Conservation (phyloP, 2,888 invertebrate genomes). For the Elmis aenea region DNA sequence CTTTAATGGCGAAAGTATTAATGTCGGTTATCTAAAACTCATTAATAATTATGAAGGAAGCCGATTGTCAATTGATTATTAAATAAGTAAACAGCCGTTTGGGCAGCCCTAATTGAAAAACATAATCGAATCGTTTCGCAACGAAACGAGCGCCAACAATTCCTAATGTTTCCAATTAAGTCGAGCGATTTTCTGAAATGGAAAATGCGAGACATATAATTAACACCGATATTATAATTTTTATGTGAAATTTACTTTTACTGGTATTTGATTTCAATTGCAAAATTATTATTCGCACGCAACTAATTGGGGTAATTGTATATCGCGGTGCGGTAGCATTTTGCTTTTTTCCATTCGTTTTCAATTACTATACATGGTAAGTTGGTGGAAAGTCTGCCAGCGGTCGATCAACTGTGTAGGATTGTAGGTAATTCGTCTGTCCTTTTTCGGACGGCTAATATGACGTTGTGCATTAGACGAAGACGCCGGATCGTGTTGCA, state of each 20-base stretch:
- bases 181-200: too few relatives aligned
- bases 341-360: not conserved
- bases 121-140: too few relatives aligned
- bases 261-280: conserved; percentile 7
- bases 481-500: conserved; percentile 3
- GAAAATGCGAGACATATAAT: conserved; percentile 7
- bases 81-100: too few relatives aligned
- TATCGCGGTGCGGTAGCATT: conserved; percentile 1
- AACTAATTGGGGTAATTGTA: conserved; percentile 2
- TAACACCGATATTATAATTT: conserved; percentile 5
- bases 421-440: conserved; percentile 3
- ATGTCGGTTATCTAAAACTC: too few relatives aligned
- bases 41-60: too few relatives aligned
- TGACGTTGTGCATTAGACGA: conserved; percentile 1
- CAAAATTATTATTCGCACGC: conserved; percentile 4
- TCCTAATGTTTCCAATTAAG: too few relatives aligned
- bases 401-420: conserved; percentile 11
- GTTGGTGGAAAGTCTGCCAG: conserved; percentile 5
- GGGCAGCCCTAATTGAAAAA: too few relatives aligned
- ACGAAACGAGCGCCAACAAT: too few relatives aligned
- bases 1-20: not conserved
- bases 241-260: conserved; percentile 4
- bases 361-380: conserved; percentile 3
- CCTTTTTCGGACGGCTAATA: conserved; percentile 4
- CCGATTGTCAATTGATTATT: too few relatives aligned